A percentile compares a stretch with the other conserved stretches of the same genome.
These are phyloP conservation scores for Cheilosia impressa DNA, from an alignment of 2,888 invertebrate genomes.

Conservation along the genomic window DNA sequence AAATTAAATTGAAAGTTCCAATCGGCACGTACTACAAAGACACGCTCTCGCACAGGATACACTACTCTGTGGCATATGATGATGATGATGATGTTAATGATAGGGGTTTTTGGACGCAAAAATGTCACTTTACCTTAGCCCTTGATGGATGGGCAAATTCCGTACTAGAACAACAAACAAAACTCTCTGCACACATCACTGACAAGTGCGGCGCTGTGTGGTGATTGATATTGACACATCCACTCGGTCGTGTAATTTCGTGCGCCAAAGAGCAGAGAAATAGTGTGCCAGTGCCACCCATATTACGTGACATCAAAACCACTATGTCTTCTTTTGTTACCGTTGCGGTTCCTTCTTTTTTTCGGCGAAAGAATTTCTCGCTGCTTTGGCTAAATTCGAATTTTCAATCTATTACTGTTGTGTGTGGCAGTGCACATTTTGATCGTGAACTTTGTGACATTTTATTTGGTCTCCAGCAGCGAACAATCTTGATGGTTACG, in stretches of 20 bases:
- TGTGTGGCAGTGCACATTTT: conserved; percentile 29
- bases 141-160: conserved; percentile 46
- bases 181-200: conserved; percentile 25
- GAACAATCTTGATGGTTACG: background rate
- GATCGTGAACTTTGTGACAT: conserved; percentile 46
- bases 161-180: background rate
- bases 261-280: conserved; percentile 9
- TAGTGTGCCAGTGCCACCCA: conserved; percentile 50
- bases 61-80: conserved; percentile 41
- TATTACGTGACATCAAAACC: conserved; percentile 71
- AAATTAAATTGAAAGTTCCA: conserved; percentile 70
- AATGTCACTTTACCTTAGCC: conserved; percentile 37
- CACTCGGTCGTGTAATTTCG: conserved; percentile 69
- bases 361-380: conserved; percentile 6
- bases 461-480: conserved; percentile 7
- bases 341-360: background rate
- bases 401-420: conserved; percentile 39
- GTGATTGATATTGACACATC: conserved; percentile 73
- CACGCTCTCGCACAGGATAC: conserved; percentile 46
- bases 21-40: conserved; percentile 63
- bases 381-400: conserved; percentile 12
- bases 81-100: conserved; percentile 55
- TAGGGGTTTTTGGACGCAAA: conserved; percentile 38
- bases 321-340: conserved; percentile 58
- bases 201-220: conserved; percentile 33